Conservation (phyloP, 1,140 invertebrate species). For the Eubasilissa regina region DNA sequence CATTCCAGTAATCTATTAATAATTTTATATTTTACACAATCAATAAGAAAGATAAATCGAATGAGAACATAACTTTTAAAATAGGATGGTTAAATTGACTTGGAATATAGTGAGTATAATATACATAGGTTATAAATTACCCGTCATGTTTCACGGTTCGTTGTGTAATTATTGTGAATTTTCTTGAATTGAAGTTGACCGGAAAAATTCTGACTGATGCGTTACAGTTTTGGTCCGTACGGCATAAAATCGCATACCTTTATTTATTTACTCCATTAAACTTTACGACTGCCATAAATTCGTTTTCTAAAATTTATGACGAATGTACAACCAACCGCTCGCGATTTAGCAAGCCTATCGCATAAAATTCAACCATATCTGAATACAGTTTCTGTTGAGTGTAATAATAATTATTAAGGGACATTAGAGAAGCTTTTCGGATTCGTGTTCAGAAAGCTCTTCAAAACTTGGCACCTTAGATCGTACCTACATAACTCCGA, state of each 20-base stretch:
- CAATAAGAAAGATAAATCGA: too few relatives aligned
- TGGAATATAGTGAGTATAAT: not conserved
- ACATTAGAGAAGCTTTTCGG: not conserved
- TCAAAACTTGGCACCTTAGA: slow-evolving; percentile 1
- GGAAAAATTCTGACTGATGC: too few relatives aligned
- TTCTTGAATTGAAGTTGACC: not conserved
- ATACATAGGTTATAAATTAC: not conserved
- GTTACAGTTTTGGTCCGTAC: too few relatives aligned
- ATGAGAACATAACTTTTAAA: too few relatives aligned
- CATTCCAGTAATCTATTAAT: too few relatives aligned
- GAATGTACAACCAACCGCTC: not conserved
- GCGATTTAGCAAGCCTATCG: not conserved
- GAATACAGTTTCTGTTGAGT: not conserved
- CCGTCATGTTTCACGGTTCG: not conserved
- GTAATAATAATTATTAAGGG: not conserved
- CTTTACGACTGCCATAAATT: slow-evolving; percentile 11
- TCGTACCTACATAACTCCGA: too few relatives aligned
- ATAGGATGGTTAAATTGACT: not conserved
- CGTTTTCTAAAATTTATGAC: slow-evolving; percentile 7
- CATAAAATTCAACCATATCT: slow-evolving; percentile 8
- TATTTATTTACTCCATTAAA: not conserved
- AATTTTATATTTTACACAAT: too few relatives aligned
- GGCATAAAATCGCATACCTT: too few relatives aligned
- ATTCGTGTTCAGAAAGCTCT: not conserved
- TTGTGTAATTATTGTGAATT: not conserved